Base-by-base conservation (phyloP, 2,797 vertebrate genomes). In the Ibycter americanus region DNA sequence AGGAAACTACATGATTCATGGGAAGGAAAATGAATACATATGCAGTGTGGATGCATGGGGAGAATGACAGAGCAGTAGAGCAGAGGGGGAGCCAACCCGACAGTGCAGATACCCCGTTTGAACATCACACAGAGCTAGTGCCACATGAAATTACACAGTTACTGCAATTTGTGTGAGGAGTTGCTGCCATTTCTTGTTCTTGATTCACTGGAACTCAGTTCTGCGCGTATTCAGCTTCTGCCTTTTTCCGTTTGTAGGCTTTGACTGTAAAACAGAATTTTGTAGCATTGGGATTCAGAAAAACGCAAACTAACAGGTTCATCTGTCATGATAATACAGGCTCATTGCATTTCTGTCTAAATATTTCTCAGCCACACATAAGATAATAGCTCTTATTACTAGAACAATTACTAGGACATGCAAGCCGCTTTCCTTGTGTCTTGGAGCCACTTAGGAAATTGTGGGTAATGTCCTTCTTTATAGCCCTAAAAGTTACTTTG, bases 311-410 rank as follows among this genome's bases (percentile, higher is more conserved):
- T 51, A 82, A 44, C 44, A 78, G 74, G 15, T 85, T 96, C 25
- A 56, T 77, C 67, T 83, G 49, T 85, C 52, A 31, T 27, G 44
- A 51, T 83, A 85, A 87, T 38, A 16, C 3, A 34, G 74, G 76
- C 51, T 84, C 63, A 25, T 29, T 93, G 77, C 71, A 62, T 47
- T 95, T 73, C 71, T 88, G 34, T 65, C 47, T 80, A 83, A 94
- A 52, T 56, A 65, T 82, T 92, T 61, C 63, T 80, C 52, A 93
- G 63, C 49, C 5, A 3, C 40, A 56, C 42, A 15, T 49, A 67
- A 73, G 83, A 70, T 87, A 87, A 90, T 9, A 63, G 78, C 68
- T 94, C 25, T 12, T 74, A 32, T 85, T 80, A 55, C 46, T 52
- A 62, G 40, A 40, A 40, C 40, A 40, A 40, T 40, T 40, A 40